Evolutionary conservation across 2,888 invertebrate species (phyloP).

Genomic region (Pegoplata infirma): DNA sequence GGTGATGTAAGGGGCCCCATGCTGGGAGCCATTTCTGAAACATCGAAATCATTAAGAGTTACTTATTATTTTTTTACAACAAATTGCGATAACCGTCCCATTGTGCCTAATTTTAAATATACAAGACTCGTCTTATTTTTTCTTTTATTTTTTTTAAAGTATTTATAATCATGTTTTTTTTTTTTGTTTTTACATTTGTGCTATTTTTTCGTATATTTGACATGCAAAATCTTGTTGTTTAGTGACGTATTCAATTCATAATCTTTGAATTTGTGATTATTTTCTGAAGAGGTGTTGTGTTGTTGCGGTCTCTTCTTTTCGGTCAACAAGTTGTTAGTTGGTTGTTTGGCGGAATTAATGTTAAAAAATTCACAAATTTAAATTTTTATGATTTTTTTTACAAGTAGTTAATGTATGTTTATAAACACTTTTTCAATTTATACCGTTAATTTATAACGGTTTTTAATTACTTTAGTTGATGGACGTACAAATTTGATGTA

Average conservation of each 20-base stretch:
- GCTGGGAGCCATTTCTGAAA: too few relatives aligned
- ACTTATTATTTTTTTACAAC: too few relatives aligned
- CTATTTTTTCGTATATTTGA: conserved; percentile 37
- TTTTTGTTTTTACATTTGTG: conserved; percentile 30
- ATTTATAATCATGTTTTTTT: conserved; percentile 13
- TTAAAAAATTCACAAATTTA: neutral
- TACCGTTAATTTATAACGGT: conserved; percentile 31
- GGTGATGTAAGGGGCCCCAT: too few relatives aligned
- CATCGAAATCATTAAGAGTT: too few relatives aligned
- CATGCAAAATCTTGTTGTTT: conserved; percentile 44
- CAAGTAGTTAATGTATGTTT: neutral
- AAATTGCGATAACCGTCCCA: too few relatives aligned
- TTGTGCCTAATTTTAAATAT: too few relatives aligned
- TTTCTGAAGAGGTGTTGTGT: neutral
- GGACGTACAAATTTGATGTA: conserved; percentile 14
- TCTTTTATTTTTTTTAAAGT: neutral
- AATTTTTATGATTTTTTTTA: neutral
- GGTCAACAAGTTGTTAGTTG: neutral
- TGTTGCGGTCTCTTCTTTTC: neutral
- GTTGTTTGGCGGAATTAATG: conserved; percentile 19
- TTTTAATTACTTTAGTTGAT: conserved; percentile 31
- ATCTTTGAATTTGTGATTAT: conserved; percentile 13
- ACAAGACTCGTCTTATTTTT: conserved; percentile 38
- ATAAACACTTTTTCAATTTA: conserved; percentile 2
- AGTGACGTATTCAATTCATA: conserved; percentile 45